Base-by-base conservation (phyloP, 2,888 invertebrate species). In the Coremacera marginata region DNA sequence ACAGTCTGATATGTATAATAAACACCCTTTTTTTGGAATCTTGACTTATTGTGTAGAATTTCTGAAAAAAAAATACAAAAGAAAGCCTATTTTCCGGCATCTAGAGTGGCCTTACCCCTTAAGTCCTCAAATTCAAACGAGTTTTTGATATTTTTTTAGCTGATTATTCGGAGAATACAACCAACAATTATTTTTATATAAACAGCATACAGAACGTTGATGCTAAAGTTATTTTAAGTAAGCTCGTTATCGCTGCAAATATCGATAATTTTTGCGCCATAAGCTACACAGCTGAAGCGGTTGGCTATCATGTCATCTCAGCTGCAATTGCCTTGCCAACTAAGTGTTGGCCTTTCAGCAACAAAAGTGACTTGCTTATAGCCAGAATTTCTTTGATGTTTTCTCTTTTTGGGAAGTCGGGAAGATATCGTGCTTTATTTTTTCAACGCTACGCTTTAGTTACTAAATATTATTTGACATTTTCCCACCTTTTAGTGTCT, bases 401-500 rank as follows among this genome's bases (percentile, higher is more conserved):
- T 34, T 19, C 27, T 57, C 44, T 9, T 49, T n/a, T 22, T 51
- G 4, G 25, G 44, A 25, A 31, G 49, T 25, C 9, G 22, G 11
- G 14, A 19, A 14, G 16, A 27, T 37, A 9, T 51, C 22, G 63
- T 73, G 31, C 19, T 31, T 9, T 49, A 31, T 34, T 31, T 19
- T 25, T 19, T 9, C 52, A 34, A 0, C 19, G 65, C 65, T 52
- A 34, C 25, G 37, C 34, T 51, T 70, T 51, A 34, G 63, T 65
- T 55, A 37, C 34, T 27, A 34, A 75, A 77, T 71, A 82, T 81
- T 84, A 85, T 84, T 84, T 87, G 87, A 86, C 85, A 88, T 84
- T 88, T 88, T 88, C 88, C 88, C 88, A 88, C 86, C 88, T 88
- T 86, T 88, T 88, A 87, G 85, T 85, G 88, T 88, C 88, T 78